phyloP scores from a whole-genome alignment of 1,140 invertebrate genomes.

The Grapholita molesta region DNA sequence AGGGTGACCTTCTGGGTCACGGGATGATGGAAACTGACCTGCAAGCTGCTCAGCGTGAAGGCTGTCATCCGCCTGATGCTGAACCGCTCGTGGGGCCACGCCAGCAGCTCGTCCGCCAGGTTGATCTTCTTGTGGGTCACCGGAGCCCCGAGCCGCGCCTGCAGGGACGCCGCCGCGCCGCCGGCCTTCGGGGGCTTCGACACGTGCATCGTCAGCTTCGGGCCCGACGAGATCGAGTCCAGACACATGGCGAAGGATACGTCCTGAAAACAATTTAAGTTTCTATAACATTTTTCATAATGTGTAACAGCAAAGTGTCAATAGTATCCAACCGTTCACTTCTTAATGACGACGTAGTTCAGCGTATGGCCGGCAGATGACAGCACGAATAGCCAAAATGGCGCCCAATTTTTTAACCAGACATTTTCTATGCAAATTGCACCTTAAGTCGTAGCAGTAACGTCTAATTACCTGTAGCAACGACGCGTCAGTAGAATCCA shows the following conservation, averaged over 20 bases:
- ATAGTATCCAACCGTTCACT: constrained; percentile 92
- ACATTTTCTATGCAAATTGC: neutral
- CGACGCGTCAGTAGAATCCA: constrained; percentile 86
- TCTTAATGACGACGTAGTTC: constrained; percentile 97
- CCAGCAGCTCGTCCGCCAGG: constrained; percentile 93
- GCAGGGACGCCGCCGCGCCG: constrained; percentile 80
- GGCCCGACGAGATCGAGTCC: constrained; percentile 88
- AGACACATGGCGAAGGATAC: constrained; percentile 94
- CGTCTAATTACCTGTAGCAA: constrained; percentile 82
- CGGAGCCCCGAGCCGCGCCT: constrained; percentile 42
- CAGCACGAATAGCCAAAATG: constrained; percentile 94
- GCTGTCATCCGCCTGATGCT: constrained; percentile 94
- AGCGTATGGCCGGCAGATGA: constrained; percentile 94
- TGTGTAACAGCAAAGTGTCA: neutral
- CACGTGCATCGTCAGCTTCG: constrained; percentile 92
- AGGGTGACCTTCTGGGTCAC: neutral
- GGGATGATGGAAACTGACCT: constrained; percentile 34
- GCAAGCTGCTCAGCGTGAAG: constrained; percentile 89
- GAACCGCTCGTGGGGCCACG: constrained; percentile 99
- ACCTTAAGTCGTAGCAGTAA: neutral
- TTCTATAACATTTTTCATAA: neutral
- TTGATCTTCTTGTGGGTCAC: constrained; percentile 97
- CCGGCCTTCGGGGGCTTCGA: constrained; percentile 97
- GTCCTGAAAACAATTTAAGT: constrained; percentile 80
- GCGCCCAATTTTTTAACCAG: constrained; percentile 76